These are phyloP conservation scores for Anastrepha ludens DNA, from an alignment of 1,140 invertebrate genomes.

Conservation along the genomic window DNA sequence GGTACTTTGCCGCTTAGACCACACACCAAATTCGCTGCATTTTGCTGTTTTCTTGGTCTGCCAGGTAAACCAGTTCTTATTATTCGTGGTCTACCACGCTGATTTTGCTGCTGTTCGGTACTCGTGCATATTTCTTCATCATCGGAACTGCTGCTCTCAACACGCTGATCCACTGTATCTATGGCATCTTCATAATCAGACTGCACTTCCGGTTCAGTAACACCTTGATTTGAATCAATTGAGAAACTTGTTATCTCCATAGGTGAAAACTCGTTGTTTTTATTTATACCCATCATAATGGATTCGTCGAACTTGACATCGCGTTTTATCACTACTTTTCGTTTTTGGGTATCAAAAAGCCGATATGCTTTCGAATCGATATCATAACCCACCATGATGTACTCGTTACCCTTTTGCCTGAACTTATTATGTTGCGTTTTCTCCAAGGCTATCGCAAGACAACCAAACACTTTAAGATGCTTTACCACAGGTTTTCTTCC, in stretches of 20 bases:
- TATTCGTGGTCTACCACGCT: not conserved
- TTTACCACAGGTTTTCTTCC: conserved; percentile 66
- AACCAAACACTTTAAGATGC: conserved; percentile 70
- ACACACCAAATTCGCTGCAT: not conserved
- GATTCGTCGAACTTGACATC: conserved; percentile 54
- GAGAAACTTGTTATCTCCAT: too few species aligned
- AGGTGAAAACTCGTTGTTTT: not conserved
- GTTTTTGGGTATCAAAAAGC: conserved; percentile 62
- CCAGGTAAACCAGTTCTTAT: not conserved
- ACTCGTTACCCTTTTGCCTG: conserved; percentile 65
- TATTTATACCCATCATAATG: not conserved
- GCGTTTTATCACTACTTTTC: conserved; percentile 62
- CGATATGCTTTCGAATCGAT: conserved; percentile 71
- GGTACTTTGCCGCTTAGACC: not conserved
- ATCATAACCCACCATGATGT: conserved; percentile 74
- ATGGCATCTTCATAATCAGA: conserved; percentile 28
- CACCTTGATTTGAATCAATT: too few species aligned
- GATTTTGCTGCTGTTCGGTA: too few species aligned
- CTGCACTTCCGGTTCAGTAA: not conserved
- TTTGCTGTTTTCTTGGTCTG: conserved; percentile 6
- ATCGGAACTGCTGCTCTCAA: not conserved
- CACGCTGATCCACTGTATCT: conserved; percentile 29
- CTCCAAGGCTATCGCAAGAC: conserved; percentile 66
- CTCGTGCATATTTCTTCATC: not conserved
- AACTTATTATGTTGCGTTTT: conserved; percentile 69